Base-by-base conservation (phyloP, 2,113 vertebrate species). In the Neolamprologus kungweensis region DNA sequence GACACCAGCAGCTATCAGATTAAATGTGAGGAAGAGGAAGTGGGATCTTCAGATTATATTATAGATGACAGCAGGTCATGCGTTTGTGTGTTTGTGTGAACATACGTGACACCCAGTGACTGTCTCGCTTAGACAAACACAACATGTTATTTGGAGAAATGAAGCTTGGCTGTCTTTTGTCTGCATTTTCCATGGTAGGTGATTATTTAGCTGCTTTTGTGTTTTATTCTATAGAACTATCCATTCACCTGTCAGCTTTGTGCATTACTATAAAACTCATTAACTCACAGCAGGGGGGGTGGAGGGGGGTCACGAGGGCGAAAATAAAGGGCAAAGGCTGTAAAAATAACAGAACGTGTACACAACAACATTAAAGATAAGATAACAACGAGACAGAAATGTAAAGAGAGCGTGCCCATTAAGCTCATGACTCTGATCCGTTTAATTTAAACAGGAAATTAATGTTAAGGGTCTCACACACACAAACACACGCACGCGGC, bases 131-230 rank as follows among this genome's bases (percentile, higher is more conserved):
- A 23, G 14, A 88, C 84, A 91, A 90, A 91, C 33, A 87, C 26
- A 7, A 87, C 26, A 7, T 85, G 86, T 85, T 88, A 51, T 92
- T 84, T 86, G 58, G 80, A 81, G 28, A 57, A 90, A 81, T n/a
- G 53, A 88, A 5, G 83, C 53, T 8, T 6, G 50, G 2, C 7
- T 4, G 78, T 42, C 88, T 85, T 92, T 92, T 92, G 88, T 93
- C 68, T 9, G 23, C 12, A 35, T 75, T 89, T 87, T 86, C 86
- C 89, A 85, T 51, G 65, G 78, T 9, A 65, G 78, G 78, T 84
- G 47, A 89, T 91, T 68, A 91, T 91, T 88, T 65, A 26, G 57
- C 84, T 40, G 75, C 31, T 85, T 90, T 93, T 95, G 92, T 93
- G 3, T 57, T 90, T 81, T 60, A 71, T 71, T 90, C 73, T 63